phyloP scores from a whole-genome alignment of 1,140 invertebrate species.

The Druon quercuslanigerum region DNA sequence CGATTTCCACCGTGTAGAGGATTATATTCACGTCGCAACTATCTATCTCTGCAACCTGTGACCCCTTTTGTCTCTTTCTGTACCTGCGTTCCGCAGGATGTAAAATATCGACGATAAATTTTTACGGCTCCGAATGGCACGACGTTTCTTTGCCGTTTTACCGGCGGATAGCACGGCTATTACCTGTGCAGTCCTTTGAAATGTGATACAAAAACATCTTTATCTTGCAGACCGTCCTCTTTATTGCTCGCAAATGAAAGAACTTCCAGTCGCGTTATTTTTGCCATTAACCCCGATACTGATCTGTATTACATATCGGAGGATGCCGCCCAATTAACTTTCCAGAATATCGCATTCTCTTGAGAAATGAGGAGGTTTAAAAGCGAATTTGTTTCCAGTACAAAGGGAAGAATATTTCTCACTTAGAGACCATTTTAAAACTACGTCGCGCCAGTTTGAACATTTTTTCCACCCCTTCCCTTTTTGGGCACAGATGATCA shows the following conservation, averaged over 20 bases:
- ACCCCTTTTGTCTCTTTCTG: conserved; percentile 22
- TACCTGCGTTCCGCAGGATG: conserved; percentile 2
- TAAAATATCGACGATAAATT: conserved; percentile 23
- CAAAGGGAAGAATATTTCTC: too few species aligned
- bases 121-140: conserved; percentile 25
- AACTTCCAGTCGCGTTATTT: conserved; percentile 4
- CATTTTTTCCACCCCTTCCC: too few species aligned
- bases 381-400: too few species aligned
- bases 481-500: too few species aligned
- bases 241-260: conserved; percentile 18
- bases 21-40: neutral
- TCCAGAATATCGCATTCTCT: neutral
- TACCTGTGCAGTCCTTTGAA: conserved; percentile 8
- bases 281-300: neutral
- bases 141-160: conserved; percentile 16
- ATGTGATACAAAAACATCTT: conserved; percentile 29
- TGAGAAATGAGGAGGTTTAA: too few species aligned
- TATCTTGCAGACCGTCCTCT: conserved; percentile 4
- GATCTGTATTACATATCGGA: neutral
- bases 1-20: conserved; percentile 15
- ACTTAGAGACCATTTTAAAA: too few species aligned
- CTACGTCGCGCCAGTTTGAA: too few species aligned
- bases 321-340: neutral
- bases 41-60: conserved; percentile 5
- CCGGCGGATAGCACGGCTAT: neutral